Evolutionary conservation across 2,888 invertebrate genomes (phyloP).

Genomic region (Thyatira batis): DNA sequence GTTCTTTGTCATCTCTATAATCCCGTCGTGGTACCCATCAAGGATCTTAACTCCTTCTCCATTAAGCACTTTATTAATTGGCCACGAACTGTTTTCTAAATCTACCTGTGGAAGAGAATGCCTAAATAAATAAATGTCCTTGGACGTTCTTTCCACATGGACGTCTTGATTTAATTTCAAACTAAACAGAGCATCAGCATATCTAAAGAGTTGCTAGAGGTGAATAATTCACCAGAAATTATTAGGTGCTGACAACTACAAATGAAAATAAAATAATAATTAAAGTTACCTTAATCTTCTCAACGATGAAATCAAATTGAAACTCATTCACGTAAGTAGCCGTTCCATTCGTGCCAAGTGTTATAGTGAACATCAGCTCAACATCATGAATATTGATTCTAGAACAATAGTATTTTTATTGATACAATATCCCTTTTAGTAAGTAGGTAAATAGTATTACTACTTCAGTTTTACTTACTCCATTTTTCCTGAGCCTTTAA

Average conservation of each 20-base stretch:
- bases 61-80: slow-evolving; percentile 45
- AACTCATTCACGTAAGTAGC: slow-evolving; percentile 24
- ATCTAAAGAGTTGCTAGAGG: too few relatives aligned
- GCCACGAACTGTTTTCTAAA: slow-evolving; percentile 47
- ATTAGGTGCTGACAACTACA: too few relatives aligned
- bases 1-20: slow-evolving; percentile 18
- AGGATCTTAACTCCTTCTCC: slow-evolving; percentile 40
- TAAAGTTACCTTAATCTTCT: slow-evolving; percentile 23
- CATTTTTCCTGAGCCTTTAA: slow-evolving; percentile 47
- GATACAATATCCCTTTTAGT: too few relatives aligned
- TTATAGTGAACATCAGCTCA: slow-evolving; percentile 20
- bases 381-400: slow-evolving; percentile 26
- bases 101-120: slow-evolving; percentile 38
- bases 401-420: slow-evolving; percentile 9
- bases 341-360: slow-evolving; percentile 20
- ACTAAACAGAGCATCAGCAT: too few relatives aligned
- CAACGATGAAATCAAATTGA: slow-evolving; percentile 17
- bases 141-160: too few relatives aligned
- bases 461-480: slow-evolving; percentile 35
- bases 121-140: too few relatives aligned
- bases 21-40: slow-evolving; percentile 33
- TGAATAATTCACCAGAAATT: too few relatives aligned
- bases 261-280: too few relatives aligned
- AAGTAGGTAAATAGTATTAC: too few relatives aligned
- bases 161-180: not conserved